Base-by-base conservation (phyloP, 2,797 vertebrate genomes). In the Selene dorsalis region DNA sequence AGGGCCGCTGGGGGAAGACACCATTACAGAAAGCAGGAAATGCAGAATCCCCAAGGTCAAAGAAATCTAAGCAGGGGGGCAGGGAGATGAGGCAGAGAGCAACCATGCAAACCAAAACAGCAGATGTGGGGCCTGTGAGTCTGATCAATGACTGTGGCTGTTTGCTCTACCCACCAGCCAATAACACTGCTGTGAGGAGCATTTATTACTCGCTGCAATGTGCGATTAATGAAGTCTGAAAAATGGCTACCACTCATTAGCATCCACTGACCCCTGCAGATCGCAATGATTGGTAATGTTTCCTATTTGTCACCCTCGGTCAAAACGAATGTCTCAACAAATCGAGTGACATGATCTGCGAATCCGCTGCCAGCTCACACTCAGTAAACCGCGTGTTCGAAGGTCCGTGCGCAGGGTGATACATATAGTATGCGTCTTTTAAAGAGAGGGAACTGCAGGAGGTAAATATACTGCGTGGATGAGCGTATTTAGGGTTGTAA, bases 221-320 rank as follows among this genome's bases (percentile, higher is more conserved):
- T 77, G 84, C 41, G 8, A 84, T 86, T 91, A 89, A 92, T 90
- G 87, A 90, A 85, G 82, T 88, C 87, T 81, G 79, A 75, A 84
- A 85, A 86, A 87, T 73, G 67, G 77, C 66, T 47, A 61, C 64
- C 73, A 35, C 81, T 88, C 81, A 85, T 91, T 90, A 87, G 73
- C 85, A 52, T 83, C 63, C 82, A 56, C 55, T 91, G 86, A 91
- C 83, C 78, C 82, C 65, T 79, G 79, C 75, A 85, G 77, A 86
- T 74, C 80, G 68, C 63, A 76, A 62, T 63, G 83, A 89, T 82
- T 86, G 71, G 73, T 65, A 65, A 69, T 38, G 71, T 71, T 69
- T 84, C 73, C 60, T 38, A 75, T 84, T 82, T 80, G 80, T 88
- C 77, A 84, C 68, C 80, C 48, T 68, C 32, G 62, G 76, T 77